These are phyloP conservation scores for Aphelinus certus DNA, from an alignment of 1,140 invertebrate species.

Conservation along the genomic window DNA sequence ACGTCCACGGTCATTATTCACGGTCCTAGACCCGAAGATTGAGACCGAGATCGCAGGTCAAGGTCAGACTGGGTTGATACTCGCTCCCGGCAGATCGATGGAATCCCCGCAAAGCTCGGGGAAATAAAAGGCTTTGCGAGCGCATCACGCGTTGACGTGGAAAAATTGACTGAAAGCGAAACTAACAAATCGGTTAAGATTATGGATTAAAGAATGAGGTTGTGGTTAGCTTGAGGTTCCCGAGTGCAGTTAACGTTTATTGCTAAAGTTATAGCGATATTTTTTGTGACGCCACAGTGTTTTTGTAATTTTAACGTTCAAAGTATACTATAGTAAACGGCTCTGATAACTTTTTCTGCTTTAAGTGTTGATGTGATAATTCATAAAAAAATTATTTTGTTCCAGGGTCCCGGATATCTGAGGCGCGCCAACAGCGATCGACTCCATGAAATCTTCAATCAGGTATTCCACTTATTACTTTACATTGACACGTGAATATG, in stretches of 20 bases:
- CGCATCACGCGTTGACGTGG: no score
- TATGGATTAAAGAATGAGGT: no score
- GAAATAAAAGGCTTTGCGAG: no score
- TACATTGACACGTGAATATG: no score
- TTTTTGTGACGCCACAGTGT: no score
- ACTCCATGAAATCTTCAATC: slow-evolving; percentile 87
- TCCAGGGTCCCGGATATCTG: slow-evolving; percentile 82
- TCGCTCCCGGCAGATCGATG: not conserved
- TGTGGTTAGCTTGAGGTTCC: no score
- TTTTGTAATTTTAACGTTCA: not conserved
- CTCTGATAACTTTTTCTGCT: not conserved
- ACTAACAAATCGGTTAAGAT: no score
- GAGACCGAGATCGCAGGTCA: not conserved
- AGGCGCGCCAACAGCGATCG: slow-evolving; percentile 86
- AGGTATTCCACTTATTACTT: slow-evolving; percentile 60
- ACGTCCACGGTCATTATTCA: no score
- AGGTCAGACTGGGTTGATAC: not conserved
- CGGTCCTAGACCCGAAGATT: not conserved
- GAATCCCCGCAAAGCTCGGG: not conserved
- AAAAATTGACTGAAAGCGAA: no score
- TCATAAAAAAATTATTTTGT: slow-evolving; percentile 45
- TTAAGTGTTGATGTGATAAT: not conserved
- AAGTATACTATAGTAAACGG: not conserved
- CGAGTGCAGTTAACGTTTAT: no score
- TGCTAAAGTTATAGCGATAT: no score